These are phyloP conservation scores for Anastatus disparis DNA, from an alignment of 1,140 invertebrate genomes.

Conservation along the genomic window DNA sequence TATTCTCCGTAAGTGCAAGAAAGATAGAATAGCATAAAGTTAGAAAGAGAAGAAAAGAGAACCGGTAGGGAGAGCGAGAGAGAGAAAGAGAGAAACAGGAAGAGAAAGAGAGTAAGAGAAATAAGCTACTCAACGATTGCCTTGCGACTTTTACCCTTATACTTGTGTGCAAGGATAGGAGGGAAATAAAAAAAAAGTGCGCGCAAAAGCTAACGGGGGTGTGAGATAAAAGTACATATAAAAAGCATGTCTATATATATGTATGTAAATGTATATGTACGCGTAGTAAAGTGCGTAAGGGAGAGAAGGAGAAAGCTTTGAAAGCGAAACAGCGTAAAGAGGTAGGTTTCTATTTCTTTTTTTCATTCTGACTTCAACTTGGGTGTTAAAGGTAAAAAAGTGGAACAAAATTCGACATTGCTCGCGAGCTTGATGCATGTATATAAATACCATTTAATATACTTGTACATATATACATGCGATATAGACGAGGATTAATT, in stretches of 20 bases:
- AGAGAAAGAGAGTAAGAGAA: not conserved
- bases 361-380: too few relatives aligned
- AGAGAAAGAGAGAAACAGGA: not conserved
- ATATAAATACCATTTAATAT: not conserved
- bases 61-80: not conserved
- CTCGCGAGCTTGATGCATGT: not conserved
- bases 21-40: too few relatives aligned
- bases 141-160: too few relatives aligned
- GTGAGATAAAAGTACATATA: too few relatives aligned
- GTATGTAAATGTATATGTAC: too few relatives aligned
- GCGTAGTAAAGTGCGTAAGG: not conserved
- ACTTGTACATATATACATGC: not conserved
- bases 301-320: conserved; percentile 10
- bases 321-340: conserved; percentile 25
- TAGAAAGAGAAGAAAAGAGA: not conserved
- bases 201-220: too few relatives aligned
- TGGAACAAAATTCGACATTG: conserved; percentile 22
- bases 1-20: too few relatives aligned
- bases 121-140: not conserved
- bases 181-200: not conserved
- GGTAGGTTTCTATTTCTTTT: too few relatives aligned
- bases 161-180: too few relatives aligned
- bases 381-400: not conserved
- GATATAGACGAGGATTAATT: not conserved
- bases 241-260: too few relatives aligned